phyloP scores from a whole-genome alignment of 2,113 vertebrate genomes.

The Tupaia chinensis region DNA sequence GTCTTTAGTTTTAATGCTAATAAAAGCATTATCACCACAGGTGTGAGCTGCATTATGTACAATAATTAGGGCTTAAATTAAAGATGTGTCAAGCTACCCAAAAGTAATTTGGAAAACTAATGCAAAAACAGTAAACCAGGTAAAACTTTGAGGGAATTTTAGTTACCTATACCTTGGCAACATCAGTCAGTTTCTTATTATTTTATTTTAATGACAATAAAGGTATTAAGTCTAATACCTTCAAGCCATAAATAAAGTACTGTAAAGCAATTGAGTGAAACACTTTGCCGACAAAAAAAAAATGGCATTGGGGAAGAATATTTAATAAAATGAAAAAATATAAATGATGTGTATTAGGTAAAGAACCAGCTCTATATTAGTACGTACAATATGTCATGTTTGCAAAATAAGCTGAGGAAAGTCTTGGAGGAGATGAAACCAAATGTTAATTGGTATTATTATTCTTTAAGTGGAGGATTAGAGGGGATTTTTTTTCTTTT shows the following conservation, averaged over 20 bases:
- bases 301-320: background rate
- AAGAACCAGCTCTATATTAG: constrained; percentile 12
- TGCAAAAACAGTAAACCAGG: constrained; percentile 60
- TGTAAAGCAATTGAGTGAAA: constrained; percentile 17
- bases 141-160: constrained; percentile 68
- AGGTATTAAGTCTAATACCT: constrained; percentile 38
- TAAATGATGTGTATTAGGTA: constrained; percentile 14
- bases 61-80: constrained; percentile 85
- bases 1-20: constrained; percentile 83
- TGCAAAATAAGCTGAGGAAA: constrained; percentile 48
- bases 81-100: constrained; percentile 79
- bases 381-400: background rate
- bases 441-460: constrained; percentile 58
- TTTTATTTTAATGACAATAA: constrained; percentile 28
- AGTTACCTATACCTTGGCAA: constrained; percentile 11
- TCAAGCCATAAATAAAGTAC: constrained; percentile 40
- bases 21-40: constrained; percentile 86
- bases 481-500: background rate
- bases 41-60: constrained; percentile 81
- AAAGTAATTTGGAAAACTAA: constrained; percentile 78
- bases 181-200: constrained; percentile 13
- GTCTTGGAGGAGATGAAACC: constrained; percentile 15
- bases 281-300: constrained; percentile 59
- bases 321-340: constrained; percentile 48
- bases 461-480: constrained; percentile 44